Base-by-base conservation (phyloP, 2,113 vertebrate species). In the Amphiprion percula region DNA sequence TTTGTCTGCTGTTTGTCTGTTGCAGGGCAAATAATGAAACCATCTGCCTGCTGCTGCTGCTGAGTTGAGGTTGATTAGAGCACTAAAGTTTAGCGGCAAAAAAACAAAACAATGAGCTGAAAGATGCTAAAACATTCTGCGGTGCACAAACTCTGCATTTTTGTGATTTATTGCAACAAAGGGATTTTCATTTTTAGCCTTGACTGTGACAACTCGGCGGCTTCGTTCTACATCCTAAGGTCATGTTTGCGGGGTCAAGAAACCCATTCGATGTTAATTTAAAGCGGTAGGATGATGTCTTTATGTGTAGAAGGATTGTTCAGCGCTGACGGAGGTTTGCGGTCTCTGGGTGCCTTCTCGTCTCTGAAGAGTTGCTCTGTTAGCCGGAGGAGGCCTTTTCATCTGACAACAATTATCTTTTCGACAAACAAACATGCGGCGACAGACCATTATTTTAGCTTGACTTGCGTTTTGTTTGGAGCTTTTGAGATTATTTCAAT, bases 341-440 rank as follows among this genome's bases (percentile, higher is more conserved):
- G 66, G 78, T 83, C 61, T 78, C 74, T 5, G 17, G 67, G 49
- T 37, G 46, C 24, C 49, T 56, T 74, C 19, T 66, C 33, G 24
- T 70, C 80, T 84, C 62, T 71, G 58, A 63, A 59, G 58, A 47
- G 33, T 76, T 71, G 75, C 83, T 74, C 81, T 77, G 69, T 37
- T 68, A 85, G 80, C 68, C 17, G 80, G 52, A 61, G 68, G 72
- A 52, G 76, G 24, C 47, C 59, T 74, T 58, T 79, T 91, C 91
- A 91, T 90, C 90, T 92, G 91, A 83, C 85, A 91, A 84, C 62
- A 56, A 92, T 91, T 89, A 86, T 85, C 79, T 69, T 81, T 79
- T 79, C 67, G 4, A 86, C 83, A 88, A 89, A 86, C 86, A 87
- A 91, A 91, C 86, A 84, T 28, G 46, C 60, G 65, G 72, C 74